phyloP scores from a whole-genome alignment of 2,888 invertebrate species.

The Meteorus cinctellus region DNA sequence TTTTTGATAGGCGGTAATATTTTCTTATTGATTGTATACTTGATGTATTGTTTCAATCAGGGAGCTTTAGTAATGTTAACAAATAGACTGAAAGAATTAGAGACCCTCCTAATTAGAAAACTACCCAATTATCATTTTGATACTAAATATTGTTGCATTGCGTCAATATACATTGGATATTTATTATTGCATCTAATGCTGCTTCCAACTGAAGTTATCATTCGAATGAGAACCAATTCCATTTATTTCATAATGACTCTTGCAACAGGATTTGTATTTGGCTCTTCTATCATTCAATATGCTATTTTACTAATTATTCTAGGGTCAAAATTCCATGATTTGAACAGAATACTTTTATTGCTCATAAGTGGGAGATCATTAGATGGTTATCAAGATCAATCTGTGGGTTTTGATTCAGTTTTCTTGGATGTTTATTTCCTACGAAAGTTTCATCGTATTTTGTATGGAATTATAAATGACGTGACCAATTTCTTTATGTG shows the following conservation, averaged over 20 bases:
- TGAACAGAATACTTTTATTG: slow-evolving; percentile 1
- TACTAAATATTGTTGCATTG: background rate
- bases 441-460: background rate
- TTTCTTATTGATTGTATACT: background rate
- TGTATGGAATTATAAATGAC: background rate
- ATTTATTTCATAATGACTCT: background rate
- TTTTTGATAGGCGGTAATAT: background rate
- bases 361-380: background rate
- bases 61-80: background rate
- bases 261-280: background rate
- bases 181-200: background rate
- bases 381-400: background rate
- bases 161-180: background rate
- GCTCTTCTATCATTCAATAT: slow-evolving; percentile 9
- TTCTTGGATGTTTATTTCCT: background rate
- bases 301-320: background rate
- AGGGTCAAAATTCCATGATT: background rate
- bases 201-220: background rate
- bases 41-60: background rate
- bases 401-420: background rate
- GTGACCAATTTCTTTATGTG: slow-evolving; percentile 11
- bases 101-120: background rate
- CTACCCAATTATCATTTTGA: background rate
- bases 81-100: background rate
- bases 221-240: background rate